These are phyloP conservation scores for Leiothrix lutea DNA, from an alignment of 2,113 vertebrate species.

Conservation along the genomic window DNA sequence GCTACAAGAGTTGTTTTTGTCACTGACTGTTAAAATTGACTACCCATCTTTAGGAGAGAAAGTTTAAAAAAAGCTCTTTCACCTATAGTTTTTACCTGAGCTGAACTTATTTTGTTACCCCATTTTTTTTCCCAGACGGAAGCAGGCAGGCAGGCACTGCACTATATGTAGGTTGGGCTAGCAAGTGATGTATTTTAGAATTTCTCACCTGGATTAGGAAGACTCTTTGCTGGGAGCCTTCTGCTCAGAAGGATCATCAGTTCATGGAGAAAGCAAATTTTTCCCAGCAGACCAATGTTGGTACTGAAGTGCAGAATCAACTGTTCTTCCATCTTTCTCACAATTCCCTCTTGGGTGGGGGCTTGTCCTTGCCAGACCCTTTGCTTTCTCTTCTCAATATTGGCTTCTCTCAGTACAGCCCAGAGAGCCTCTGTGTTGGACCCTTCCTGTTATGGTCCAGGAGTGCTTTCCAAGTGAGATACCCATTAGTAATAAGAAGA, in stretches of 20 bases:
- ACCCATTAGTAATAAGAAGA: background rate
- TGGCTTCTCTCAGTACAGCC: background rate
- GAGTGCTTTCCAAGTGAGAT: background rate
- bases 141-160: background rate
- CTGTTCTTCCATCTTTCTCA: background rate
- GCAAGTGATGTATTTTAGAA: background rate
- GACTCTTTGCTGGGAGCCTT: background rate
- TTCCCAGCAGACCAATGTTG: background rate
- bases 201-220: background rate
- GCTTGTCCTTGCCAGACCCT: background rate
- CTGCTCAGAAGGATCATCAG: background rate
- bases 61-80: background rate
- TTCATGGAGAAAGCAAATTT: background rate
- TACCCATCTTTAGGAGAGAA: background rate
- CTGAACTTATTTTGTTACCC: background rate
- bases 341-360: background rate
- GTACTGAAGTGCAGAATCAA: background rate
- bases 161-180: background rate
- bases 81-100: background rate
- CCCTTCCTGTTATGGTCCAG: background rate
- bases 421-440: background rate
- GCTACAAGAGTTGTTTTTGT: background rate
- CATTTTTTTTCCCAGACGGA: background rate
- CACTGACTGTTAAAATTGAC: background rate
- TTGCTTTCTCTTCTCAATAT: background rate